A percentile compares a stretch with the other conserved stretches of the same genome.
Conservation (phyloP, 2,888 invertebrate species). For the Drosophila atripex region DNA sequence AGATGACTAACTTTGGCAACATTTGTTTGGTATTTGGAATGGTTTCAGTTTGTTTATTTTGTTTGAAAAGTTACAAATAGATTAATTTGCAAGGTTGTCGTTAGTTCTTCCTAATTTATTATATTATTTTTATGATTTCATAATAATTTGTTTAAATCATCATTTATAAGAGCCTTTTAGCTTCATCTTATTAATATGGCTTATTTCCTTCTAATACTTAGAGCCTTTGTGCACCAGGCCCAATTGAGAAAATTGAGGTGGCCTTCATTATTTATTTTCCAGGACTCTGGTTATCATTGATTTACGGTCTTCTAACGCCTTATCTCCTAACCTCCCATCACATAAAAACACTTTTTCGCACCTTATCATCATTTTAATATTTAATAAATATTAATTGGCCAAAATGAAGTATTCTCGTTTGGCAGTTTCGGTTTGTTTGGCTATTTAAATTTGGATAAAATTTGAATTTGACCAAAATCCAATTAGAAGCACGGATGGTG, state of each 20-base stretch:
- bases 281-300: constrained; percentile 15
- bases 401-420: constrained; percentile 45
- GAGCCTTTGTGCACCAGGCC: constrained; percentile 35
- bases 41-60: background rate
- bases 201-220: constrained; percentile 7
- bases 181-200: constrained; percentile 17
- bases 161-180: background rate
- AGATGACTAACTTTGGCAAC: background rate
- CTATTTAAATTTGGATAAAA: background rate
- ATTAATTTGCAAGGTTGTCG: background rate
- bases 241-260: constrained; percentile 70
- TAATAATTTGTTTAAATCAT: background rate
- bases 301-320: constrained; percentile 13
- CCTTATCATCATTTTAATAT: constrained; percentile 6
- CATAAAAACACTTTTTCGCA: constrained; percentile 1
- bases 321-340: background rate
- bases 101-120: no score
- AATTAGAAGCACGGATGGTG: constrained; percentile 22
- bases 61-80: background rate
- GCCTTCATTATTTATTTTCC: constrained; percentile 61
- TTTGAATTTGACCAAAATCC: constrained; percentile 35
- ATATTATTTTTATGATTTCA: background rate
- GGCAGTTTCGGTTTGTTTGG: constrained; percentile 6
- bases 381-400: constrained; percentile 59
- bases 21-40: background rate